Percentiles rank a stretch among this genome's conserved stretches.
Evolutionary conservation across 2,113 vertebrate genomes (phyloP).

Genomic region (Scytalopus superciliaris): DNA sequence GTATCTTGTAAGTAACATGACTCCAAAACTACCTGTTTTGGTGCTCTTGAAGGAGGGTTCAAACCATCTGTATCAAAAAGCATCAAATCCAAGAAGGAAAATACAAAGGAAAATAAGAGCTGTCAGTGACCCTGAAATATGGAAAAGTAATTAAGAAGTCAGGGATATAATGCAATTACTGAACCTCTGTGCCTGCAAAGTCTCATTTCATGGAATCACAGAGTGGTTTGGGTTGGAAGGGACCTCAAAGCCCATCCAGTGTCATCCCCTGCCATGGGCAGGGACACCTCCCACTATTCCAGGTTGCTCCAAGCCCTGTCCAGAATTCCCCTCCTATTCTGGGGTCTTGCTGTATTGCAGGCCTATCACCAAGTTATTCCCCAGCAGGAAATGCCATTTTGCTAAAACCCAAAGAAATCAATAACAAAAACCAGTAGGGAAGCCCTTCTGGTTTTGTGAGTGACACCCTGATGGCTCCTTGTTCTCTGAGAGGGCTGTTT

Average conservation of each 20-base stretch:
- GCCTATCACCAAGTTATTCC: neutral
- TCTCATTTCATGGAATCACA: neutral
- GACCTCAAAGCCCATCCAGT: accelerated
- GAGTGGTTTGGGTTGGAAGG: neutral
- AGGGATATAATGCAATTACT: neutral
- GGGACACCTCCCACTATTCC: neutral
- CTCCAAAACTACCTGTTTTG: neutral
- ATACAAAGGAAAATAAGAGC: neutral
- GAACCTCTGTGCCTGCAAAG: neutral
- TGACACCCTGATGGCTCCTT: accelerated
- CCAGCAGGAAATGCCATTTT: neutral
- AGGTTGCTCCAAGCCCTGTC: neutral
- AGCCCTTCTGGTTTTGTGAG: neutral
- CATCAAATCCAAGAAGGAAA: neutral
- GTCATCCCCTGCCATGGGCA: neutral
- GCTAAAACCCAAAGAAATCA: neutral
- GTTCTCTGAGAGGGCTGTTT: neutral
- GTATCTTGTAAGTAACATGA: neutral
- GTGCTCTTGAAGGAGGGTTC: neutral
- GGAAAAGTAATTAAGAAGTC: neutral
- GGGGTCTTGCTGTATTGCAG: neutral
- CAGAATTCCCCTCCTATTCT: neutral
- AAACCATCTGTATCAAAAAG: neutral
- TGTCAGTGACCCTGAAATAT: neutral
- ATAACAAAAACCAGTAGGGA: accelerated